phyloP scores from a whole-genome alignment of 1,140 invertebrate species.

The Leptinotarsa lineolata region DNA sequence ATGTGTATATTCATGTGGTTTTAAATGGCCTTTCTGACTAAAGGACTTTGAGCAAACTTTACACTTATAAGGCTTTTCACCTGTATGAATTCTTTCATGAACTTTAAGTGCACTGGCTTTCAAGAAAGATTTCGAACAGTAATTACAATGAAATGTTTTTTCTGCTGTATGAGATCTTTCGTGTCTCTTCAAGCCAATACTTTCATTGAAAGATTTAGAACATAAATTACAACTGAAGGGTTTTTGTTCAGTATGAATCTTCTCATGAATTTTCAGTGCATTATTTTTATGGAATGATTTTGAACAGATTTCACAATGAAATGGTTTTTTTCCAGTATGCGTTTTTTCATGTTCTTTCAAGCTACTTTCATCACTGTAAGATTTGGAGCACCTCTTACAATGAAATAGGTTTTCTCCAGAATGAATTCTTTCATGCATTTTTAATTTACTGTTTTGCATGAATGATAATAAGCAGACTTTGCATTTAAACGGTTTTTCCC shows the following conservation, averaged over 20 bases:
- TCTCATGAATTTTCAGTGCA: background rate
- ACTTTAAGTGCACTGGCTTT: background rate
- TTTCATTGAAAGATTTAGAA: background rate
- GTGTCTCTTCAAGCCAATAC: background rate
- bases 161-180: constrained; percentile 55
- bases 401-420: background rate
- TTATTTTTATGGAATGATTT: background rate
- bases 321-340: constrained; percentile 15
- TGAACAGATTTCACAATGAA: constrained; percentile 9
- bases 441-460: no score
- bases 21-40: background rate
- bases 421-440: no score
- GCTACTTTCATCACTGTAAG: background rate
- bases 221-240: background rate
- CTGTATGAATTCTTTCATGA: constrained; percentile 4
- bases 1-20: background rate
- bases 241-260: background rate
- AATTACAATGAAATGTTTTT: background rate
- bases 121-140: background rate
- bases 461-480: no score
- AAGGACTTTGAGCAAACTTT: background rate
- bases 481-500: no score
- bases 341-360: background rate
- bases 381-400: constrained; percentile 68
- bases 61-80: background rate